A percentile compares a stretch with the other conserved stretches of the same genome.
Conservation (phyloP, 2,797 vertebrate species). For the Pampus argenteus region DNA sequence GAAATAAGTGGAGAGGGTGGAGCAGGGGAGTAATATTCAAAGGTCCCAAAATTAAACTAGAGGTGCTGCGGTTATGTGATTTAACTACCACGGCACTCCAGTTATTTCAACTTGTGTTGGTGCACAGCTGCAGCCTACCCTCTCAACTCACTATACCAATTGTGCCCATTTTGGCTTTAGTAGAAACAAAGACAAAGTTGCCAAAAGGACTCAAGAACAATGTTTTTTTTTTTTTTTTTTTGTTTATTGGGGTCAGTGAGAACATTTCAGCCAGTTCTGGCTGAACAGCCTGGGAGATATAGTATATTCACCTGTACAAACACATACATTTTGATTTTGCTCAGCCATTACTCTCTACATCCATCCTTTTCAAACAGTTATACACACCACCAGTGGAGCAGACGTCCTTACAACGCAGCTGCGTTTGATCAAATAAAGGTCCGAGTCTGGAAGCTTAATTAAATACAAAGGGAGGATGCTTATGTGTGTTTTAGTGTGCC, state of each 20-base stretch:
- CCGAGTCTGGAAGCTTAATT: conserved; percentile 64
- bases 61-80: too few species aligned
- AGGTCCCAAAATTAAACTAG: too few species aligned
- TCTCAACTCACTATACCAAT: background rate
- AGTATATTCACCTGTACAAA: conserved; percentile 1
- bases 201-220: conserved; percentile 27
- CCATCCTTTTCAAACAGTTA: conserved; percentile 42
- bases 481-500: conserved; percentile 14
- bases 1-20: too few species aligned
- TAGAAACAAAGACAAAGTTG: conserved; percentile 25
- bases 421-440: conserved; percentile 70
- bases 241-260: background rate
- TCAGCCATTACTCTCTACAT: conserved; percentile 23
- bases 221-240: background rate
- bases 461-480: conserved; percentile 53
- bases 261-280: conserved; percentile 19
- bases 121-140: background rate
- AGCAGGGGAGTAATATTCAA: too few species aligned
- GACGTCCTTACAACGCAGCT: conserved; percentile 44
- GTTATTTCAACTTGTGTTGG: too few species aligned
- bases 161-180: conserved; percentile 19
- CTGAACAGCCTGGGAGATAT: background rate
- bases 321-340: conserved; percentile 22
- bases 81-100: too few species aligned
- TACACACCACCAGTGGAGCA: conserved; percentile 35